Percentiles rank a stretch among this genome's conserved stretches.
Conservation (phyloP, 2,888 invertebrate genomes). For the Dendrolimus houi region DNA sequence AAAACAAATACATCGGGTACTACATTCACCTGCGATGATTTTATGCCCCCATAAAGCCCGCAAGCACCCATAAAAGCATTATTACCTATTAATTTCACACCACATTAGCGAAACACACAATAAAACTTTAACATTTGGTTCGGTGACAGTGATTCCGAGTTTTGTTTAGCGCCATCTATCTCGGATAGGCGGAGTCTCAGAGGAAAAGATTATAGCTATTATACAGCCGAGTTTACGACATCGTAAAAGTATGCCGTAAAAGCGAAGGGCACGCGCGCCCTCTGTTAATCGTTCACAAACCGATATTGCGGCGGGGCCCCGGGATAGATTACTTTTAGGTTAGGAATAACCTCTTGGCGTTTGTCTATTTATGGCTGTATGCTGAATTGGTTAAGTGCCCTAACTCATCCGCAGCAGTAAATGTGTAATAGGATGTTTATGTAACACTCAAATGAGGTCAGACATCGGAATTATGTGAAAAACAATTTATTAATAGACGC, state of each 20-base stretch:
- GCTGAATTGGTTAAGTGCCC: constrained; percentile 40
- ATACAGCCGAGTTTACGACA: constrained; percentile 67
- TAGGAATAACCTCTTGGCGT: constrained; percentile 65
- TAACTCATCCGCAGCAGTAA: constrained; percentile 29
- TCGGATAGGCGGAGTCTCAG: constrained; percentile 35
- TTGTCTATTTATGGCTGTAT: constrained; percentile 62
- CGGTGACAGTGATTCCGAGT: constrained; percentile 64
- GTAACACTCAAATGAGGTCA: constrained; percentile 16
- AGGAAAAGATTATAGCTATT: constrained; percentile 73
- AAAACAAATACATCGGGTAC: constrained; percentile 57
- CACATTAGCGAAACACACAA: constrained; percentile 75
- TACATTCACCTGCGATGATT: constrained; percentile 56
- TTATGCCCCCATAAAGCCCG: constrained; percentile 67
- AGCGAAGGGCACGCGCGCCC: constrained; percentile 74
- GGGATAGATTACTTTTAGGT: constrained; percentile 70
- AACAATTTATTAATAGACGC: constrained; percentile 17
- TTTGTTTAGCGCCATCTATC: constrained; percentile 67
- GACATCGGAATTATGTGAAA: constrained; percentile 21
- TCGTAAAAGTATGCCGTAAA: constrained; percentile 74
- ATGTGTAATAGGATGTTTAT: constrained; percentile 28
- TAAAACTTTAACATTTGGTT: constrained; percentile 70
- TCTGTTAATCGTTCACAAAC: constrained; percentile 76
- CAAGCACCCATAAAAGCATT: constrained; percentile 72
- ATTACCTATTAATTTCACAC: constrained; percentile 77
- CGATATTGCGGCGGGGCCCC: constrained; percentile 72